Evolutionary conservation across 2,113 vertebrate species (phyloP).

Genomic region (Vimba vimba): DNA sequence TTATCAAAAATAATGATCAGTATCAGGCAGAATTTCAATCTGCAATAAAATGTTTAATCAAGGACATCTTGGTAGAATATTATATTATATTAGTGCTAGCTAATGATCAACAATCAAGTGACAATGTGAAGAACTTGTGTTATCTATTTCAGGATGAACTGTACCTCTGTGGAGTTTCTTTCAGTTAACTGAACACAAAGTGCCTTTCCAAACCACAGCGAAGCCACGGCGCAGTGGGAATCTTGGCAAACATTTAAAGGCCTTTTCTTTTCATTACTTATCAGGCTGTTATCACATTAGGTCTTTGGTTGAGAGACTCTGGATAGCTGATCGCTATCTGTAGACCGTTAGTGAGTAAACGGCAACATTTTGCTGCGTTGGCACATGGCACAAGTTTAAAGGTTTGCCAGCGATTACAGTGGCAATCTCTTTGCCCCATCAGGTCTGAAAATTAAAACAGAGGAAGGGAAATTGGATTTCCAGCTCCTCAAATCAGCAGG

Average conservation of each 20-base stretch:
- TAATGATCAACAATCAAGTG: conserved; percentile 14
- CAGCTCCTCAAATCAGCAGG: conserved; percentile 36
- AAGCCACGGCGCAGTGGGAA: conserved; percentile 33
- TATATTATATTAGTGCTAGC: too few species aligned
- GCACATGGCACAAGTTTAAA: conserved; percentile 35
- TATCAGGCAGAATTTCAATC: neutral
- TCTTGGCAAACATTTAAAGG: conserved; percentile 49
- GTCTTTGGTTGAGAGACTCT: conserved; percentile 39
- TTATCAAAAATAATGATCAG: neutral
- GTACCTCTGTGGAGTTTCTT: conserved; percentile 25
- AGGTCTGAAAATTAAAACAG: conserved; percentile 53
- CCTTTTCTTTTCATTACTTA: conserved; percentile 52
- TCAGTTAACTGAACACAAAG: conserved; percentile 16
- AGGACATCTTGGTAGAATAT: neutral
- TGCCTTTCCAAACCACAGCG: conserved; percentile 39
- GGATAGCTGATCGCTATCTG: conserved; percentile 53
- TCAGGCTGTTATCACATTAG: conserved; percentile 50
- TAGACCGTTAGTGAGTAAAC: conserved; percentile 41
- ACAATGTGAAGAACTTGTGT: conserved; percentile 1
- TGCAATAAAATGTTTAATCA: neutral
- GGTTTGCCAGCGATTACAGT: conserved; percentile 25
- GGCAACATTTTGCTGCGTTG: conserved; percentile 30
- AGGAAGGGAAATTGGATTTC: conserved; percentile 58
- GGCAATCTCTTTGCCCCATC: conserved; percentile 56
- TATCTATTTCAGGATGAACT: conserved; percentile 26